A percentile compares a stretch with the other conserved stretches of the same genome.
phyloP scores from a whole-genome alignment of 2,113 vertebrate species.

The Eudyptes chrysolophus region DNA sequence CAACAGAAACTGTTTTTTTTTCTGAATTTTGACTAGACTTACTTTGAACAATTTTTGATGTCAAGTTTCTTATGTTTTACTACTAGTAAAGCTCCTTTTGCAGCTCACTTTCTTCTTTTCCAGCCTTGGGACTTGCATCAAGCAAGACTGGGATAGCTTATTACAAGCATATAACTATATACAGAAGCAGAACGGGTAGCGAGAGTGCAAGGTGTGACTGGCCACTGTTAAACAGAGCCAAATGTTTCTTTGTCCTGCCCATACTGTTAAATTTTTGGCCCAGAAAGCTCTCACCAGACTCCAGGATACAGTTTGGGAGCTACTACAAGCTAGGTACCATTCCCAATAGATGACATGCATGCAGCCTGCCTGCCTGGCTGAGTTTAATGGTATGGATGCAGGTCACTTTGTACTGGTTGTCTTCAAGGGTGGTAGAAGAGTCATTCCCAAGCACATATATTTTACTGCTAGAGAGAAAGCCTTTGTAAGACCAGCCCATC shows the following conservation, averaged over 20 bases:
- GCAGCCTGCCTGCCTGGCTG: background rate
- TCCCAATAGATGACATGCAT: background rate
- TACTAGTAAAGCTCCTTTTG: background rate
- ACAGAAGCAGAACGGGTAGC: background rate
- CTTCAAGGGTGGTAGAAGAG: background rate
- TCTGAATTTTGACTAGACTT: background rate
- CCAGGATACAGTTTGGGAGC: background rate
- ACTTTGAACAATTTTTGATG: background rate
- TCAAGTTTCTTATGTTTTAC: background rate
- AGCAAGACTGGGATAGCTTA: background rate
- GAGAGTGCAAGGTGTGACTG: background rate
- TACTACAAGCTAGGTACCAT: background rate
- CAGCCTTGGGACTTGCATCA: background rate
- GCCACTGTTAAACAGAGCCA: background rate
- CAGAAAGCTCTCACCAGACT: background rate
- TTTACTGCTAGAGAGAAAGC: background rate
- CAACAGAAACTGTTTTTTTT: background rate
- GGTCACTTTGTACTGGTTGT: background rate
- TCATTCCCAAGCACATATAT: background rate
- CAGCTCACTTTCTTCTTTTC: background rate
- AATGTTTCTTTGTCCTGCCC: background rate
- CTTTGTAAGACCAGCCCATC: background rate
- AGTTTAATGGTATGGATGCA: background rate
- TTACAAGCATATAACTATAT: background rate
- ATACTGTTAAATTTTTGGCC: background rate